Evolutionary conservation across 2,888 invertebrate species (phyloP).

Genomic region (Noctua fimbriata): DNA sequence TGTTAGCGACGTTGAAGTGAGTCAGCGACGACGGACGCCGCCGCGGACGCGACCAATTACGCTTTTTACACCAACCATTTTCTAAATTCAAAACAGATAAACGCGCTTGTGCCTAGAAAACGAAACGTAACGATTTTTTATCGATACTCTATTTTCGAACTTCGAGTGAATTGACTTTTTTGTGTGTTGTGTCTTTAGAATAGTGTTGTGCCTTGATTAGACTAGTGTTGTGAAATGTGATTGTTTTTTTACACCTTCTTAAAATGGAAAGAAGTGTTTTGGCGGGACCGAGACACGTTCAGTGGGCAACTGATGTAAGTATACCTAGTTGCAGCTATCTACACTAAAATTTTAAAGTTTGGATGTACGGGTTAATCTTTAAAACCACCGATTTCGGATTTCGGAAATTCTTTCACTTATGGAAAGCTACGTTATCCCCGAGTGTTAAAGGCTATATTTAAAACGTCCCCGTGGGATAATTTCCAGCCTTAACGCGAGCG

Average conservation of each 20-base stretch:
- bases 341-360: neutral
- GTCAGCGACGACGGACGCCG: conserved; percentile 81
- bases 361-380: neutral
- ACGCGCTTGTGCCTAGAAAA: conserved; percentile 75
- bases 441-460: neutral
- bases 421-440: neutral
- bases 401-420: neutral
- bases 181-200: conserved; percentile 64
- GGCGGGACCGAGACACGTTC: conserved; percentile 84
- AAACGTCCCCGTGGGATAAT: neutral
- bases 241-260: conserved; percentile 69
- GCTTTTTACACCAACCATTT: conserved; percentile 82
- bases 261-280: conserved; percentile 88
- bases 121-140: conserved; percentile 81
- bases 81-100: conserved; percentile 80
- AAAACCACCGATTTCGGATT: neutral
- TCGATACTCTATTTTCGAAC: conserved; percentile 75
- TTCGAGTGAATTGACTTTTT: conserved; percentile 66
- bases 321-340: conserved; percentile 29
- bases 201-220: conserved; percentile 70
- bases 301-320: conserved; percentile 88
- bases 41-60: conserved; percentile 79
- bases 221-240: conserved; percentile 84
- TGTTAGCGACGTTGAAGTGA: conserved; percentile 75
- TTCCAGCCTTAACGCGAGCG: neutral